These are phyloP conservation scores for Oriolus oriolus DNA, from an alignment of 2,113 vertebrate genomes.

Conservation along the genomic window DNA sequence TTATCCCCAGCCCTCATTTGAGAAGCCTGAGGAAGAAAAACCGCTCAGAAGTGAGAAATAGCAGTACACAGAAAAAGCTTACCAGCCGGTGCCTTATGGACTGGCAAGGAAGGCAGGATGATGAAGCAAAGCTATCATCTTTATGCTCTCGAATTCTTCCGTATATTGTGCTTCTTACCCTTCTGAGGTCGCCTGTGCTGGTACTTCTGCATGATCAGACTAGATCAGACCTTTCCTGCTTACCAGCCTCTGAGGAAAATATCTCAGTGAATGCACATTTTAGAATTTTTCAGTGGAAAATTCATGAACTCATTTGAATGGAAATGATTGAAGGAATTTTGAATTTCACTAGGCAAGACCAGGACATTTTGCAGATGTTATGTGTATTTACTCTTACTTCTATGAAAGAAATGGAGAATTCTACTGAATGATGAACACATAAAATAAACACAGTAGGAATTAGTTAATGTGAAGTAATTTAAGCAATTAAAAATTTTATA, in stretches of 20 bases:
- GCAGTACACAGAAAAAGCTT: not conserved
- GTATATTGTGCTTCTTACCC: not conserved
- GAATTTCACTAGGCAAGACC: not conserved
- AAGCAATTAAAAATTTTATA: not conserved
- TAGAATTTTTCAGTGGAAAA: not conserved
- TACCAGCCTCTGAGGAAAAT: not conserved
- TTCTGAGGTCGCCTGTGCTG: not conserved
- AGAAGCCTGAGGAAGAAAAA: not conserved
- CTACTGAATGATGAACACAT: not conserved
- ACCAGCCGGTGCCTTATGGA: rapidly evolving
- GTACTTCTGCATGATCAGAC: not conserved
- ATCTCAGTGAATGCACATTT: not conserved
- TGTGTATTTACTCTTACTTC: rapidly evolving
- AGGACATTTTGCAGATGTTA: not conserved
- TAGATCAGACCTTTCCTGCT: not conserved
- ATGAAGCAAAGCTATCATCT: not conserved
- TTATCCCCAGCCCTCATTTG: not conserved
- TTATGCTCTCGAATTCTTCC: not conserved
- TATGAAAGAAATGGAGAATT: not conserved
- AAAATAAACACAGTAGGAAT: not conserved
- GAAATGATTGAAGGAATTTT: not conserved
- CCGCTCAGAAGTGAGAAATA: not conserved
- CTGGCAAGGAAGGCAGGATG: not conserved
- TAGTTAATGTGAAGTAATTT: not conserved
- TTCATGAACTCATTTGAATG: not conserved